phyloP scores from a whole-genome alignment of 2,797 vertebrate genomes.

The Dendrocincla fuliginosa region DNA sequence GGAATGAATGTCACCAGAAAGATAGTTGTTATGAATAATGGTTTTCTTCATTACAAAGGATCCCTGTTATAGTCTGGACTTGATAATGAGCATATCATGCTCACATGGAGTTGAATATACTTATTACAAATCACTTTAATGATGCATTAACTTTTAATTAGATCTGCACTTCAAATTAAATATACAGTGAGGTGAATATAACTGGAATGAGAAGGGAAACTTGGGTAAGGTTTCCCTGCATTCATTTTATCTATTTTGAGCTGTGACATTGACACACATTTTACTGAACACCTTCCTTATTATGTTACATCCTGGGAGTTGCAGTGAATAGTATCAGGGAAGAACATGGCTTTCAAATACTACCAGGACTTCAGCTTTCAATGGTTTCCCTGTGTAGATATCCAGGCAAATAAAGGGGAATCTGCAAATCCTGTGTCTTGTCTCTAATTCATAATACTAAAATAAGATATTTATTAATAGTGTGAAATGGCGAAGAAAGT shows the following conservation, averaged over 20 bases:
- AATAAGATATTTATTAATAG: background rate
- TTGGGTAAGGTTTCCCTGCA: background rate
- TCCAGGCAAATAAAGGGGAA: background rate
- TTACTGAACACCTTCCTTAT: background rate
- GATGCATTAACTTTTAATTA: constrained; percentile 68
- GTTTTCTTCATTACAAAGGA: constrained; percentile 14
- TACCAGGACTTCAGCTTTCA: background rate
- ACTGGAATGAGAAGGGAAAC: background rate
- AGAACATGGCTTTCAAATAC: background rate
- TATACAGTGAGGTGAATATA: background rate
- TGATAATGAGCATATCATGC: constrained; percentile 8
- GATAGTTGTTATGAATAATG: background rate
- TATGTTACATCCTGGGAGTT: background rate
- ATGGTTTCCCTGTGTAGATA: background rate
- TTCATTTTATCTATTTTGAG: constrained; percentile 9
- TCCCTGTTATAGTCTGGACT: background rate
- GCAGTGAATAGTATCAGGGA: background rate
- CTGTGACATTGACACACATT: background rate
- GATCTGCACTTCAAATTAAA: constrained; percentile 45
- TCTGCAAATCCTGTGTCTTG: background rate
- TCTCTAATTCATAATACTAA: background rate
- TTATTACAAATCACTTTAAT: constrained; percentile 70
- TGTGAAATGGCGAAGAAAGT: background rate
- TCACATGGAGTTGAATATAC: constrained; percentile 20
- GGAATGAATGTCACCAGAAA: background rate